These are phyloP conservation scores for Limenitis camilla DNA, from an alignment of 2,888 invertebrate genomes.

Conservation along the genomic window DNA sequence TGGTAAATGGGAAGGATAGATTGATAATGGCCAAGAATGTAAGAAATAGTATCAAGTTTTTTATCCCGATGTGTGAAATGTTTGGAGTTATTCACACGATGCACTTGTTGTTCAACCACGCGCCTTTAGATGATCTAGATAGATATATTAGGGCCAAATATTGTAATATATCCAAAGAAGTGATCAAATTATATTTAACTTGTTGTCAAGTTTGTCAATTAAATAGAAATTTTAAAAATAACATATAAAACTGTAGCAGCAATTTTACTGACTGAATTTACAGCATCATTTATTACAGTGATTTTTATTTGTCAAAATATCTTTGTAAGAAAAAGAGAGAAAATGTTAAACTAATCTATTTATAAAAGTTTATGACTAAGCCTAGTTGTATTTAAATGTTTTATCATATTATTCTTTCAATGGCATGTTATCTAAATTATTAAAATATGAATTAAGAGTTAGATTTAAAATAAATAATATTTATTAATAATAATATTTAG, in stretches of 20 bases:
- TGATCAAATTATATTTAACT: constrained; percentile 50
- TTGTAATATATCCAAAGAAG: constrained; percentile 59
- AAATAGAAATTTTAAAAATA: constrained; percentile 10
- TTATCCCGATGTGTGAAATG: constrained; percentile 45
- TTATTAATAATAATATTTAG: too few relatives aligned
- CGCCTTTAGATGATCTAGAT: constrained; percentile 44
- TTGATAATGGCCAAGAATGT: constrained; percentile 46
- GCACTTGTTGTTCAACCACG: constrained; percentile 52
- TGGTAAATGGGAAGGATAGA: constrained; percentile 38
- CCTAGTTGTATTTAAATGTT: too few relatives aligned
- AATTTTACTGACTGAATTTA: too few relatives aligned
- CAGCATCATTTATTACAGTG: too few relatives aligned
- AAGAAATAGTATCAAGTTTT: constrained; percentile 41
- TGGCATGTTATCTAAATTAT: too few relatives aligned
- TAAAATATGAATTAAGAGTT: too few relatives aligned
- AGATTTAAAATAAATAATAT: too few relatives aligned
- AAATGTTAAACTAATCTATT: too few relatives aligned
- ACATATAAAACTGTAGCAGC: neutral
- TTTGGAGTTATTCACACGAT: constrained; percentile 56
- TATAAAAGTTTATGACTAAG: too few relatives aligned
- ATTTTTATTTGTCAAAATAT: too few relatives aligned
- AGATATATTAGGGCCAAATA: constrained; percentile 49
- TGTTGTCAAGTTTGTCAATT: constrained; percentile 45
- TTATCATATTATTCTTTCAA: too few relatives aligned
- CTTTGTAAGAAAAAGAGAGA: too few relatives aligned